These are phyloP conservation scores for Aphaenogaster floridana DNA, from an alignment of 1,140 invertebrate species.

Conservation along the genomic window DNA sequence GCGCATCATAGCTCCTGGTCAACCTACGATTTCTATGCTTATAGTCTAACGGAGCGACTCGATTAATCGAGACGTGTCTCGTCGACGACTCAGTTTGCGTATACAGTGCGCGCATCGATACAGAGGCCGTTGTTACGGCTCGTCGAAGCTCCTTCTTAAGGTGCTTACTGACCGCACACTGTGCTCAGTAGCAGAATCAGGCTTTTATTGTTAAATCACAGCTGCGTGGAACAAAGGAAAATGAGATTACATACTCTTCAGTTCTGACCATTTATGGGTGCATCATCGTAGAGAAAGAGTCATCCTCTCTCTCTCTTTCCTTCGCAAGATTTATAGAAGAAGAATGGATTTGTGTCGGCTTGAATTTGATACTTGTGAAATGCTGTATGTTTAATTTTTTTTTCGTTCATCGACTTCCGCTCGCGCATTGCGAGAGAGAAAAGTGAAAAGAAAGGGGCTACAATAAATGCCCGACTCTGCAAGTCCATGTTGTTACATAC, in stretches of 20 bases:
- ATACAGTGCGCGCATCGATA: constrained; percentile 64
- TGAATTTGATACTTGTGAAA: not conserved
- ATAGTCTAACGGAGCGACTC: constrained; percentile 64
- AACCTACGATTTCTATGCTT: constrained; percentile 39
- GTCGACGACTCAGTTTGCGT: constrained; percentile 59
- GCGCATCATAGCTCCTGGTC: constrained; percentile 17
- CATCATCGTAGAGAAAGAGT: not conserved
- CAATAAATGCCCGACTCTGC: constrained; percentile 54
- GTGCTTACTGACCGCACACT: constrained; percentile 80
- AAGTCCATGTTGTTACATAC: constrained; percentile 63
- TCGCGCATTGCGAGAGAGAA: not conserved
- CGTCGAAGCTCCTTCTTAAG: constrained; percentile 75
- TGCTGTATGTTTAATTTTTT: not conserved
- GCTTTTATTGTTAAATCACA: constrained; percentile 35
- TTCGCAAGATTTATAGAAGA: not conserved
- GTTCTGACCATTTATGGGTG: not conserved
- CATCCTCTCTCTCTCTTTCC: not conserved
- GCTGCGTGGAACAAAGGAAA: not conserved
- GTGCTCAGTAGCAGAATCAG: constrained; percentile 73
- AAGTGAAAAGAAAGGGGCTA: not conserved
- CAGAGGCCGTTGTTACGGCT: constrained; percentile 55
- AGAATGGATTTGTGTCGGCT: not conserved
- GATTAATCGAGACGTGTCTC: constrained; percentile 67
- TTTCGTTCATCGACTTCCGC: constrained; percentile 1
- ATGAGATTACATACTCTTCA: not conserved